Conservation (phyloP, 2,888 invertebrate species). For the Hirtodrosophila duncani region DNA sequence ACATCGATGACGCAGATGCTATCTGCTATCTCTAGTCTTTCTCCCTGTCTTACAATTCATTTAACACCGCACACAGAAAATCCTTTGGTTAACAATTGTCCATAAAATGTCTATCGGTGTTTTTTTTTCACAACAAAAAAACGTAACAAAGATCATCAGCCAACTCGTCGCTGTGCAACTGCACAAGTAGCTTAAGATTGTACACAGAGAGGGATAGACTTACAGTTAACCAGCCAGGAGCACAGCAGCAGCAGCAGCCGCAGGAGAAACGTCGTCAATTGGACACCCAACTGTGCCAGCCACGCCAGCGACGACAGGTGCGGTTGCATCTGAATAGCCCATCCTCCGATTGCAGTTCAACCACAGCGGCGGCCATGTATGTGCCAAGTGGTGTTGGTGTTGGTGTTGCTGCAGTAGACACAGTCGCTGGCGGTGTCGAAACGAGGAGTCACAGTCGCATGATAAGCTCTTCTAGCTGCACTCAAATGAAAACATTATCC, state of each 20-base stretch:
- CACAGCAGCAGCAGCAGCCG: slow-evolving; percentile 26
- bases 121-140: too few species aligned
- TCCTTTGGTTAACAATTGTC: too few species aligned
- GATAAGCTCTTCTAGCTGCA: slow-evolving; percentile 46
- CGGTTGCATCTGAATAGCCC: slow-evolving; percentile 68
- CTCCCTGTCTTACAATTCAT: too few species aligned
- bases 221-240: slow-evolving; percentile 56
- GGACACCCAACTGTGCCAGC: slow-evolving; percentile 15
- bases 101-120: too few species aligned
- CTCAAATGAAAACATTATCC: slow-evolving; percentile 59
- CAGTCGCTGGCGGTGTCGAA: not conserved
- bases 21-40: too few species aligned
- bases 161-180: slow-evolving; percentile 67
- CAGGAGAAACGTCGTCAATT: slow-evolving; percentile 11
- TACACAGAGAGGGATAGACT: slow-evolving; percentile 76
- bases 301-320: slow-evolving; percentile 52
- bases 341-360: slow-evolving; percentile 61
- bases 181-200: slow-evolving; percentile 58
- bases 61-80: too few species aligned
- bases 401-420: not conserved
- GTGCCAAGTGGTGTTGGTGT: slow-evolving; percentile 1
- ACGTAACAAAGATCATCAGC: slow-evolving; percentile 55
- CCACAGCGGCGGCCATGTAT: slow-evolving; percentile 13
- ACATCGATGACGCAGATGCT: too few species aligned
- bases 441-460: too few species aligned